These are phyloP conservation scores for Lepidurus packardi DNA, from an alignment of 1,140 invertebrate species.

Conservation along the genomic window DNA sequence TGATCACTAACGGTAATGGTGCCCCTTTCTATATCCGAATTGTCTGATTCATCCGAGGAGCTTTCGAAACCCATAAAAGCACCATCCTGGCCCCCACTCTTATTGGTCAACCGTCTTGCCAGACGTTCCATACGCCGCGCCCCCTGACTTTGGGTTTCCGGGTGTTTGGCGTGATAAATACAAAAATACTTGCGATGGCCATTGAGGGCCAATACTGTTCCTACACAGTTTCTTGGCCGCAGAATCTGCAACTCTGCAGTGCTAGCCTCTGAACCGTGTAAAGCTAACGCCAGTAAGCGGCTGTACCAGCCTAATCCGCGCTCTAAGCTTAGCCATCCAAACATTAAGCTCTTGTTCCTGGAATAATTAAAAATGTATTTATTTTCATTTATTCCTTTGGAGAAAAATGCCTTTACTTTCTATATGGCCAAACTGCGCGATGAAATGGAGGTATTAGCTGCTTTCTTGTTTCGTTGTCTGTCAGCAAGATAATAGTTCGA, in stretches of 20 bases:
- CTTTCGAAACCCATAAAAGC: conserved; percentile 72
- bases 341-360: conserved; percentile 87
- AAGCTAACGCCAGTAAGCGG: conserved; percentile 73
- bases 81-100: conserved; percentile 43
- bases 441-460: conserved; percentile 86
- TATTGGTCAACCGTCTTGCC: background rate
- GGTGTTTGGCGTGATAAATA: conserved; percentile 95
- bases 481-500: conserved; percentile 81
- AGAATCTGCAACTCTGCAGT: conserved; percentile 49
- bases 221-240: conserved; percentile 93
- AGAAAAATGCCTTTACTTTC: conserved; percentile 61
- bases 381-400: background rate
- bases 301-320: conserved; percentile 84
- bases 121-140: conserved; percentile 2
- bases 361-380: conserved; percentile 43
- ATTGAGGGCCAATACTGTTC: conserved; percentile 92
- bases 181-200: conserved; percentile 95
- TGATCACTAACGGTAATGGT: background rate
- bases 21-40: conserved; percentile 58
- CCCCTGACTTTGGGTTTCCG: conserved; percentile 44
- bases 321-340: conserved; percentile 86
- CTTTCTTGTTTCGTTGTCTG: conserved; percentile 79
- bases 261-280: conserved; percentile 65
- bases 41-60: conserved; percentile 54
- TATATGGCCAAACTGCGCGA: conserved; percentile 87